Conservation (phyloP, 2,888 invertebrate genomes). For the Diachrysia chrysitis region DNA sequence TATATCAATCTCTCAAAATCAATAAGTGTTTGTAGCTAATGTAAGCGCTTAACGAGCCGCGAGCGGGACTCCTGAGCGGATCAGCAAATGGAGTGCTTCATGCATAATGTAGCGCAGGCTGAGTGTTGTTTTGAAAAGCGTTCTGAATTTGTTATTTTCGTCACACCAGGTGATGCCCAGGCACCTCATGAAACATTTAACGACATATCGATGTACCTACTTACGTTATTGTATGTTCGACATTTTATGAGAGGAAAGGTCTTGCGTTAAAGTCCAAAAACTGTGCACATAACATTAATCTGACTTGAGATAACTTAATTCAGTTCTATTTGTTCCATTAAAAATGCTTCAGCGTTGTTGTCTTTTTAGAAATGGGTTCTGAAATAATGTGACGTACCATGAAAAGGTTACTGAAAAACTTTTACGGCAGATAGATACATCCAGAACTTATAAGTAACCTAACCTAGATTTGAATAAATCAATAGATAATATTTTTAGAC, state of each 20-base stretch:
- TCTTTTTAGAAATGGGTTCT: no score
- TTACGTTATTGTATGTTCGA: conserved; percentile 37
- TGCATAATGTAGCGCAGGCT: conserved; percentile 87
- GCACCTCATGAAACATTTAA: conserved; percentile 86
- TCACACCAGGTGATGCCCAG: conserved; percentile 86
- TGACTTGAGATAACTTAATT: no score
- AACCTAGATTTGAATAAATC: no score
- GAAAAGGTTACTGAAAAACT: no score
- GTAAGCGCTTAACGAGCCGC: conserved; percentile 89
- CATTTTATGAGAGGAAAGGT: neutral
- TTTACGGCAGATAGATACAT: no score
- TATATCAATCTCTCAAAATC: conserved; percentile 85
- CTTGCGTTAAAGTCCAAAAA: neutral
- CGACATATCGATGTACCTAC: conserved; percentile 77
- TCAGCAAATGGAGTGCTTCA: conserved; percentile 89
- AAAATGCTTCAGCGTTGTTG: no score
- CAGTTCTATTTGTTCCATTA: no score
- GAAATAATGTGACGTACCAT: no score
- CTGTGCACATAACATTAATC: neutral
- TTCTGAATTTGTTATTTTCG: conserved; percentile 88
- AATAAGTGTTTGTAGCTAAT: conserved; percentile 88
- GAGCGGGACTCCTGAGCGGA: conserved; percentile 88
- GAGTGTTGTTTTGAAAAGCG: conserved; percentile 89
- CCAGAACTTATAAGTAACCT: no score
- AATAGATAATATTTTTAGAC: no score